Conservation (phyloP, 2,113 vertebrate genomes). For the Fregetta grallaria region DNA sequence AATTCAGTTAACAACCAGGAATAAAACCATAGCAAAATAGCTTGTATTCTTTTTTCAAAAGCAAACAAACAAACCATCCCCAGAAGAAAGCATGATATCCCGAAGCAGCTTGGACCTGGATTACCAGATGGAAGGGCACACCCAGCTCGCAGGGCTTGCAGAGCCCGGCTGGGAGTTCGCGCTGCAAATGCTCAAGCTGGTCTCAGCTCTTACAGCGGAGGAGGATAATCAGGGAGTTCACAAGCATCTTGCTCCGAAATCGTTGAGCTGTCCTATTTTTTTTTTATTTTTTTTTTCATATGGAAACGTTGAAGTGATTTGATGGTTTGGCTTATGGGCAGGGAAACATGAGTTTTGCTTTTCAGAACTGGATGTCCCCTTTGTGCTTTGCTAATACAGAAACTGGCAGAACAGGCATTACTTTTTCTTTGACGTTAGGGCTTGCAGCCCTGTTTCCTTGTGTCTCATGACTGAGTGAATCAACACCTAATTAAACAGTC, state of each 20-base stretch:
- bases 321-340: conserved; percentile 8
- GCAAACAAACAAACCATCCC: background rate
- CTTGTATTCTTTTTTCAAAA: background rate
- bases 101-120: background rate
- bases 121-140: background rate
- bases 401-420: conserved; percentile 72
- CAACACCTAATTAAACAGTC: conserved; percentile 74
- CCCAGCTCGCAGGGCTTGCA: background rate
- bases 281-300: background rate
- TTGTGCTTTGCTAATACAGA: conserved; percentile 64
- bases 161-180: background rate
- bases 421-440: conserved; percentile 64
- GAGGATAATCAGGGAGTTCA: background rate
- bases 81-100: background rate
- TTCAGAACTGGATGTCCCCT: conserved; percentile 59
- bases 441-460: conserved; percentile 68
- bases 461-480: conserved; percentile 76
- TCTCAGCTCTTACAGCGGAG: fast-evolving
- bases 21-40: background rate
- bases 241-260: background rate
- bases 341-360: conserved; percentile 48
- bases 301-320: conserved; percentile 12
- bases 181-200: fast-evolving
- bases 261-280: background rate
- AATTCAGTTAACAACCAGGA: background rate